phyloP scores from a whole-genome alignment of 1,140 invertebrate species.

The Bombus sibiricus region DNA sequence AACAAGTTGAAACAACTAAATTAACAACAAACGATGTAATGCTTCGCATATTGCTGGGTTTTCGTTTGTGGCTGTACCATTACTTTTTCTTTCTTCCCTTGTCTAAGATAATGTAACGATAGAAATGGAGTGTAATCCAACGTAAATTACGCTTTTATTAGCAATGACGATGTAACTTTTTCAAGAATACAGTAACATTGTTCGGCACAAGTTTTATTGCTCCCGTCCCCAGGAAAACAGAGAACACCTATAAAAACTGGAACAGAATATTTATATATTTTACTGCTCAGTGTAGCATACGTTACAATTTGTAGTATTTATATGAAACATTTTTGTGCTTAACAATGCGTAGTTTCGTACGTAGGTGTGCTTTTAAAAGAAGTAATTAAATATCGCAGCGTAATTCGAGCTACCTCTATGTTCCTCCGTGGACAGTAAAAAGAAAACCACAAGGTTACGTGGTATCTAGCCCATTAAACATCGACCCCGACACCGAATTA shows the following conservation, averaged over 20 bases:
- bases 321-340: not conserved
- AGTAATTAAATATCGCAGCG: not conserved
- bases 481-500: conserved; percentile 1
- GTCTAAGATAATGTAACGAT: no score
- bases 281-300: not conserved
- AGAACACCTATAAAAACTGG: not conserved
- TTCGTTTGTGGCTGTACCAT: no score
- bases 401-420: not conserved
- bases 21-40: not conserved
- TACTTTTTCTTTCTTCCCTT: not conserved
- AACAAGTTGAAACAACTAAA: not conserved
- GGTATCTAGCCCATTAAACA: not conserved
- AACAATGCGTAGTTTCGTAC: no score
- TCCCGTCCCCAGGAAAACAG: accelerated
- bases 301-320: not conserved
- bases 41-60: no score
- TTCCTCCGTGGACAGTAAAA: not conserved
- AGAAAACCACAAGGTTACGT: not conserved
- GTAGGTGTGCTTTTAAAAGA: not conserved
- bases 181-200: not conserved
- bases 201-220: no score
- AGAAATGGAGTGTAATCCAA: no score
- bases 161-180: no score
- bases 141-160: no score
- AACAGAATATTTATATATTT: not conserved